Evolutionary conservation across 2,113 vertebrate genomes (phyloP).

Genomic region (Tapirus terrestris): DNA sequence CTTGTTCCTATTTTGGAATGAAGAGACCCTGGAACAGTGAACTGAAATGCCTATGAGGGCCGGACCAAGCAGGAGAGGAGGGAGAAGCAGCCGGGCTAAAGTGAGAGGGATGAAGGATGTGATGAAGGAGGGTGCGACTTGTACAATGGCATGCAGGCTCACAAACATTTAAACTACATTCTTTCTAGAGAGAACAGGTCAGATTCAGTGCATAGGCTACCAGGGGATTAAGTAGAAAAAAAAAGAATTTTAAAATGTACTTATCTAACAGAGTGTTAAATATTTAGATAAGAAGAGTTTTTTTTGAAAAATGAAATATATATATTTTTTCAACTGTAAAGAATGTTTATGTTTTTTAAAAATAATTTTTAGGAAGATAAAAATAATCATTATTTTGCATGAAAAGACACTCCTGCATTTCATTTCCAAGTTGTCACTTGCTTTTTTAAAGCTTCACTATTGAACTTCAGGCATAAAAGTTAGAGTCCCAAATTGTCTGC

Average conservation of each 20-base stretch:
- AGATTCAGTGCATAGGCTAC: not conserved
- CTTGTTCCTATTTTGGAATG: not conserved
- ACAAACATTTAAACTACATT: not conserved
- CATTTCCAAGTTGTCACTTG: constrained; percentile 2
- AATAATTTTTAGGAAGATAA: not conserved
- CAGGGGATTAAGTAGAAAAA: not conserved
- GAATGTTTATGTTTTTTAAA: not conserved
- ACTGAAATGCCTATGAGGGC: not conserved
- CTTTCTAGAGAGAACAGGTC: not conserved
- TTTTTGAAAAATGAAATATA: not conserved
- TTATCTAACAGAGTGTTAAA: not conserved
- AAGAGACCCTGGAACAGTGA: not conserved
- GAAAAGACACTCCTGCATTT: not conserved
- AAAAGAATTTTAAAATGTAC: not conserved
- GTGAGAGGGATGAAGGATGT: not conserved
- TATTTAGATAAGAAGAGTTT: not conserved
- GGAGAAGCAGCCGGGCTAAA: not conserved
- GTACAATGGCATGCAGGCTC: not conserved
- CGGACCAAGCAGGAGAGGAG: not conserved
- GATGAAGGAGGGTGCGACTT: not conserved
- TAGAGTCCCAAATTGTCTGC: not conserved
- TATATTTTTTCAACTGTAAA: not conserved
- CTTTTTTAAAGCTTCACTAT: not conserved
- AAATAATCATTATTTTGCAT: not conserved
- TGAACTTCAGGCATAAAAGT: not conserved